Evolutionary conservation across 2,888 invertebrate species (phyloP).

Genomic region (Eueremaeus valkanovi): DNA sequence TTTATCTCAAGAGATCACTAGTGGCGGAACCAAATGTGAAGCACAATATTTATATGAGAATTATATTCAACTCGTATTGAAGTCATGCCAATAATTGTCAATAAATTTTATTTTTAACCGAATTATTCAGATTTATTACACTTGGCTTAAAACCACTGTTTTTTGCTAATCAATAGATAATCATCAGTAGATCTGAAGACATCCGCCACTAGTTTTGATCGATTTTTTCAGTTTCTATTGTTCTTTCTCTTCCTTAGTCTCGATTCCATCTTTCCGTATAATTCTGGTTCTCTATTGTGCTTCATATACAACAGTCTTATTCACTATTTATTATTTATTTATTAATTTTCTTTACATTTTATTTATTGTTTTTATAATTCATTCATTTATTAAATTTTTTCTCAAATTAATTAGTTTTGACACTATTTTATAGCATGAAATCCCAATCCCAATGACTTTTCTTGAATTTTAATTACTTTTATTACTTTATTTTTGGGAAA

Average conservation of each 20-base stretch:
- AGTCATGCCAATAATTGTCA: neutral
- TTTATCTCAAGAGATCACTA: neutral
- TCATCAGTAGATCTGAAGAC: neutral
- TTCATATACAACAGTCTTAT: too few relatives aligned
- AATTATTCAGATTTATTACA: neutral
- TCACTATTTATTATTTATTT: too few relatives aligned
- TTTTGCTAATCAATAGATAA: too few relatives aligned
- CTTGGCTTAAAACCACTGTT: neutral
- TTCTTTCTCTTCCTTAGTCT: neutral
- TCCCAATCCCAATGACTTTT: too few relatives aligned
- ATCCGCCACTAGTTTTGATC: conserved; percentile 6
- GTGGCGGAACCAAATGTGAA: conserved; percentile 21
- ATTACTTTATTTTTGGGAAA: too few relatives aligned
- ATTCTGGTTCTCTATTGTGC: neutral
- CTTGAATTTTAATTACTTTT: too few relatives aligned
- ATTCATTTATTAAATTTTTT: too few relatives aligned
- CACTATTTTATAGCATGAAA: too few relatives aligned
- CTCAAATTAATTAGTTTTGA: too few relatives aligned
- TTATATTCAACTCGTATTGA: neutral
- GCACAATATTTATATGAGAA: neutral
- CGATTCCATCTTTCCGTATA: neutral
- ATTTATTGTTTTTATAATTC: too few relatives aligned
- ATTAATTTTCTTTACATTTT: too few relatives aligned
- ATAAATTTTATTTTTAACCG: neutral
- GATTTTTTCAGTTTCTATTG: neutral